Evolutionary conservation across 2,888 invertebrate genomes (phyloP).

Genomic region (Coleophora deauratella): DNA sequence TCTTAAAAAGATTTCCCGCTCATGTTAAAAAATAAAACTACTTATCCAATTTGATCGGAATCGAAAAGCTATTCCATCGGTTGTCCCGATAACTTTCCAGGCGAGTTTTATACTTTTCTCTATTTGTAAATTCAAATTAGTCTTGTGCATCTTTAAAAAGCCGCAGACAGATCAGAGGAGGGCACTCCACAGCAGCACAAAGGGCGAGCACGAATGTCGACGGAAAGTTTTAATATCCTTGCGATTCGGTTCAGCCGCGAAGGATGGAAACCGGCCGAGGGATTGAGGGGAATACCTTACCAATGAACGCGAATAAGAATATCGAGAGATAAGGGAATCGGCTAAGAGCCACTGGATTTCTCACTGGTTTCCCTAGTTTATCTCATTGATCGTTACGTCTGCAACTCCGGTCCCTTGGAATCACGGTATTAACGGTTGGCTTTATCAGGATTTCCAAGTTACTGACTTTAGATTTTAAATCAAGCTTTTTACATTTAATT

Average conservation of each 20-base stretch:
- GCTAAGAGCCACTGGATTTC: conserved; percentile 31
- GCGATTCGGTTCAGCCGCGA: conserved; percentile 63
- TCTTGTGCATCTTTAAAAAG: conserved; percentile 38
- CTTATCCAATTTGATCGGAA: too few relatives aligned
- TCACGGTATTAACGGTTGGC: conserved; percentile 1
- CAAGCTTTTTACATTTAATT: too few relatives aligned
- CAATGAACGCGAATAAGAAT: conserved; percentile 57
- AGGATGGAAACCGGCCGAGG: conserved; percentile 39
- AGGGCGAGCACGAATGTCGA: conserved; percentile 41
- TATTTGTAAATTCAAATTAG: conserved; percentile 34
- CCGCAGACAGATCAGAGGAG: conserved; percentile 34
- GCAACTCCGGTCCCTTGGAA: conserved; percentile 6
- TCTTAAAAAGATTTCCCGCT: too few relatives aligned
- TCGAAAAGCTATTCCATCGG: too few relatives aligned
- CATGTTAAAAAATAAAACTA: too few relatives aligned
- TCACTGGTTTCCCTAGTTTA: conserved; percentile 19
- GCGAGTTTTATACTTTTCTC: too few relatives aligned
- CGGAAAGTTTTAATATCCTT: conserved; percentile 71
- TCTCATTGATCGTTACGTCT: conserved; percentile 14
- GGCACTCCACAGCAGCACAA: conserved; percentile 41
- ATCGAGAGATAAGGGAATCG: conserved; percentile 49
- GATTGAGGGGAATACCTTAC: conserved; percentile 47
- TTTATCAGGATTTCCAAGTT: neutral
- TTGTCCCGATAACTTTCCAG: too few relatives aligned
- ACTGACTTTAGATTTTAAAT: too few relatives aligned